Base-by-base conservation (phyloP, 1,140 invertebrate species). In the Delia radicum region DNA sequence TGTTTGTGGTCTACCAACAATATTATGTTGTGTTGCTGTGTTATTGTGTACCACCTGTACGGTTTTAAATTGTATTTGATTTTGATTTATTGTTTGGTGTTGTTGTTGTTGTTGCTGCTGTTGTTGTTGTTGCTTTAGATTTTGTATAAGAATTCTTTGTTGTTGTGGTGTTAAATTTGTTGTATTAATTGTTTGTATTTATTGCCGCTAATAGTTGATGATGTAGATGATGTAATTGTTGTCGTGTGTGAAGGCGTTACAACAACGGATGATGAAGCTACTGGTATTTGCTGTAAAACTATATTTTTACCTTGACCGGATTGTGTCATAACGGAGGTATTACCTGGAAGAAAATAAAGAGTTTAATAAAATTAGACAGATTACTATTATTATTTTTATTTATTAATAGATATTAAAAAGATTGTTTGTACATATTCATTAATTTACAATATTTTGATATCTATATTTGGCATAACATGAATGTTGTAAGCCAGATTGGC, bases 161-260 rank as follows among this genome's bases (percentile, higher is more conserved):
- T 88, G 88, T 75, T 88, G 87, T 13, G 83, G 81, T 61, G 87
- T 87, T 29, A 88, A 79, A 78, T 81, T 86, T 18, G 80, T 79
- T 18, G 79, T 76, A 61, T 77, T 75, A 31, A 80, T 69, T 12
- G 78, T 75, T 72, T 79, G 77, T 13, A 79, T 69, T 79, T 79
- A 12, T 62, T 74, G n/a, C 46, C 63, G 28, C 61, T 21, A 63
- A 33, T 4, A 5, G 33, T 73, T 21, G 72, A 33, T 21, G 72
- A 33, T 12, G 76, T 48, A 13, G 28, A n/a, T 8, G 33, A 29
- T 8, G 48, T 28, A 21, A 15, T 24, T 2, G 63, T 48, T 29
- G 37, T 33, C 15, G 73, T 31, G 8, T 61, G 48, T 12, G 55
- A 18, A 27, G 71, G 69, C 13, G 71, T 62, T 2, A 48, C 75